These are phyloP conservation scores for Cyprinodon brontotheroides DNA, from an alignment of 2,113 vertebrate genomes.

Conservation along the genomic window DNA sequence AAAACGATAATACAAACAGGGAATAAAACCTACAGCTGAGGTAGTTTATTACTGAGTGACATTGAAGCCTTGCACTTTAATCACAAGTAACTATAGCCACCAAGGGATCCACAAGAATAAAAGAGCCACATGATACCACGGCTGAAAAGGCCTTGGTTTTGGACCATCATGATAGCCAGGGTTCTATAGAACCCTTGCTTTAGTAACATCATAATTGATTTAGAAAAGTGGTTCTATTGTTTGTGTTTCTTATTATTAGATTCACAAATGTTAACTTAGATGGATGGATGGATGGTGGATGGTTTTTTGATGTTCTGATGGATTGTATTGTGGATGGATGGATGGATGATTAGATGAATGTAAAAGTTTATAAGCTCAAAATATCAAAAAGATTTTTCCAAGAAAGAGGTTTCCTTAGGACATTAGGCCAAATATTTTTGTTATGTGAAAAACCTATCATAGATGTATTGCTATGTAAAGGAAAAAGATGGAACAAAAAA, in stretches of 20 bases:
- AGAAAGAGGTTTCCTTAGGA: no score
- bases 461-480: no score
- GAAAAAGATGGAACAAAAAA: no score
- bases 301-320: no score
- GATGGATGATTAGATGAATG: no score
- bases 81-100: slow-evolving; percentile 39
- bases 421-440: no score
- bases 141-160: slow-evolving; percentile 20
- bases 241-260: slow-evolving; percentile 49
- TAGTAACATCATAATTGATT: slow-evolving; percentile 9
- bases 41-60: slow-evolving; percentile 64
- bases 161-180: background rate
- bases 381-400: no score
- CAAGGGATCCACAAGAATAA: slow-evolving; percentile 22
- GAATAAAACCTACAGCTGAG: slow-evolving; percentile 52
- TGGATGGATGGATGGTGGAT: background rate
- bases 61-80: slow-evolving; percentile 51
- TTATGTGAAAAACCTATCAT: no score
- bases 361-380: no score
- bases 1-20: slow-evolving; percentile 56
- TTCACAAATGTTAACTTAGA: slow-evolving; percentile 34
- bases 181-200: background rate
- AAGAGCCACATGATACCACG: slow-evolving; percentile 14
- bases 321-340: no score
- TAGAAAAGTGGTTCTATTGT: slow-evolving; percentile 31